Evolutionary conservation across 2,797 vertebrate species (phyloP).

Genomic region (Chelon labrosus): DNA sequence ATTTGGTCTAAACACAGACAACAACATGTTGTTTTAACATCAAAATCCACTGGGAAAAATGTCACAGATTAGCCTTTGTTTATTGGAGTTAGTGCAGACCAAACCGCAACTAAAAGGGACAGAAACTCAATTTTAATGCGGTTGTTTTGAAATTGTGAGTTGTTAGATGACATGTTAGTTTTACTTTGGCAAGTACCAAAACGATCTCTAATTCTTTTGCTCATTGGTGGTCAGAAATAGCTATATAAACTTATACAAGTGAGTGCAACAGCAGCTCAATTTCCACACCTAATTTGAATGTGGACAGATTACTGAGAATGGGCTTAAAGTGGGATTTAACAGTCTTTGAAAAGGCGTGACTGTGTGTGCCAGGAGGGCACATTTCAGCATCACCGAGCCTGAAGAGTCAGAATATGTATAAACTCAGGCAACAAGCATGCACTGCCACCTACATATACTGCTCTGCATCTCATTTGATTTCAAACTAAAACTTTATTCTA

Average conservation of each 20-base stretch:
- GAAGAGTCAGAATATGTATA: background rate
- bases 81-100: too few relatives aligned
- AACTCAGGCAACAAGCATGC: background rate
- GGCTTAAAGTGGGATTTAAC: slow-evolving; percentile 26
- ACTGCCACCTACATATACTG: background rate
- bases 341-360: slow-evolving; percentile 26
- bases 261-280: slow-evolving; percentile 5
- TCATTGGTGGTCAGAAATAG: background rate
- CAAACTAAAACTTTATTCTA: slow-evolving; percentile 28
- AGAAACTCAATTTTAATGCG: too few relatives aligned
- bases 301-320: slow-evolving; percentile 5
- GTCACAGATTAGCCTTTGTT: background rate
- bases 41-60: slow-evolving; percentile 3
- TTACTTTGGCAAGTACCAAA: too few relatives aligned
- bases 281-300: slow-evolving; percentile 4
- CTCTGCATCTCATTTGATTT: slow-evolving; percentile 8
- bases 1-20: background rate
- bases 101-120: too few relatives aligned
- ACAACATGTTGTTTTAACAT: slow-evolving; percentile 9
- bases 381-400: slow-evolving; percentile 9
- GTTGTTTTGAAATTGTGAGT: background rate
- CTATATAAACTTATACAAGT: background rate
- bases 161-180: too few relatives aligned
- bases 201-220: too few relatives aligned
- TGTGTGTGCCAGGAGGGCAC: slow-evolving; percentile 1